These are phyloP conservation scores for Bagarius yarrelli DNA, from an alignment of 2,113 vertebrate genomes.

Conservation along the genomic window DNA sequence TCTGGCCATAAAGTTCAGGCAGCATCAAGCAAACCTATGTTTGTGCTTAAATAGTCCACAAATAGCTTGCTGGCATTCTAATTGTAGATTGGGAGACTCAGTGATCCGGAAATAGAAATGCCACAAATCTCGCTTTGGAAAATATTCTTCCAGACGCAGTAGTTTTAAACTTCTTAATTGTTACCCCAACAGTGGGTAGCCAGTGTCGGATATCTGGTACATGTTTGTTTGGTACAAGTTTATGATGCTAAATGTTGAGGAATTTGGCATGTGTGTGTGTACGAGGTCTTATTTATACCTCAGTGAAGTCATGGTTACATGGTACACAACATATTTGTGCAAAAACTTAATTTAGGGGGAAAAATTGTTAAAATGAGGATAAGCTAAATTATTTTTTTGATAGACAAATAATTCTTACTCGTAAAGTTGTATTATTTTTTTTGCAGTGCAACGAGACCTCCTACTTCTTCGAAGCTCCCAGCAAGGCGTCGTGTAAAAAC, in stretches of 20 bases:
- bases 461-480: slow-evolving; percentile 84
- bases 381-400: too few relatives aligned
- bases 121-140: background rate
- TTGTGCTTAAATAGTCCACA: background rate
- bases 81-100: background rate
- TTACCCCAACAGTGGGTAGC: background rate
- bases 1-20: background rate
- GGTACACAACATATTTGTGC: background rate
- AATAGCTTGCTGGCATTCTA: background rate
- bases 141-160: background rate
- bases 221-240: background rate
- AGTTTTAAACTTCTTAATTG: background rate
- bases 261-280: background rate
- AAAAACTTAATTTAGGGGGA: too few relatives aligned
- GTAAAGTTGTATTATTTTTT: slow-evolving; percentile 10
- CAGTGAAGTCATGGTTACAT: background rate
- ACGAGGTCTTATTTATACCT: background rate
- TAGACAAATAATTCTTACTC: background rate
- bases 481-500: slow-evolving; percentile 81
- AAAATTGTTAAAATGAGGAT: too few relatives aligned
- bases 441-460: slow-evolving; percentile 86
- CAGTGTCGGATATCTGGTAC: background rate
- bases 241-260: background rate
- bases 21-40: background rate
- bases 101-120: background rate